Percentiles rank a stretch among this genome's conserved stretches.
Evolutionary conservation across 2,888 invertebrate species (phyloP).

Genomic region (Linnaemya tessellans): DNA sequence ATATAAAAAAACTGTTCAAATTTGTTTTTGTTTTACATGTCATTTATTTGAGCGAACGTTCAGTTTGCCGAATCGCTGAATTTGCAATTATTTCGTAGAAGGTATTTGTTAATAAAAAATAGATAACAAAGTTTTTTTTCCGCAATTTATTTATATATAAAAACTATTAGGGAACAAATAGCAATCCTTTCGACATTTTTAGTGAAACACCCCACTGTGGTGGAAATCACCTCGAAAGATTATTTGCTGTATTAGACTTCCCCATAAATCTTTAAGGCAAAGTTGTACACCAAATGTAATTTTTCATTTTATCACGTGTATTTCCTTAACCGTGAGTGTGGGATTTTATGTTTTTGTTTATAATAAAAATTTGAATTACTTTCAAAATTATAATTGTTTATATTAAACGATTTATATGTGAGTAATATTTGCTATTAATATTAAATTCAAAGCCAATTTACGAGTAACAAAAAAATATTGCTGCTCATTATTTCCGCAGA

Average conservation of each 20-base stretch:
- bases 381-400: constrained; percentile 19
- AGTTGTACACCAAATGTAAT: not conserved
- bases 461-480: not conserved
- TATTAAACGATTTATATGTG: not conserved
- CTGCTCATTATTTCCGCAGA: not conserved
- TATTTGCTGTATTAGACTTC: not conserved
- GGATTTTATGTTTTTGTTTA: not conserved
- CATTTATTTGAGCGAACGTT: no score
- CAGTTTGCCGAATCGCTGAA: no score
- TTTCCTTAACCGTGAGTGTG: not conserved
- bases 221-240: no score
- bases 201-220: no score
- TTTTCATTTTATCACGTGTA: not conserved
- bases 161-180: no score
- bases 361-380: constrained; percentile 23
- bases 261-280: not conserved
- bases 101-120: no score
- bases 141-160: no score
- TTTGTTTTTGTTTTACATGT: no score
- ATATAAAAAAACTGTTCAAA: no score
- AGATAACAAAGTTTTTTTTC: no score
- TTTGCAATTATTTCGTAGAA: no score
- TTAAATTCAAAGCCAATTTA: not conserved
- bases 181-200: not conserved
- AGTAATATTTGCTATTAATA: not conserved